These are phyloP conservation scores for Pitangus sulphuratus DNA, from an alignment of 2,797 vertebrate species.

Conservation along the genomic window DNA sequence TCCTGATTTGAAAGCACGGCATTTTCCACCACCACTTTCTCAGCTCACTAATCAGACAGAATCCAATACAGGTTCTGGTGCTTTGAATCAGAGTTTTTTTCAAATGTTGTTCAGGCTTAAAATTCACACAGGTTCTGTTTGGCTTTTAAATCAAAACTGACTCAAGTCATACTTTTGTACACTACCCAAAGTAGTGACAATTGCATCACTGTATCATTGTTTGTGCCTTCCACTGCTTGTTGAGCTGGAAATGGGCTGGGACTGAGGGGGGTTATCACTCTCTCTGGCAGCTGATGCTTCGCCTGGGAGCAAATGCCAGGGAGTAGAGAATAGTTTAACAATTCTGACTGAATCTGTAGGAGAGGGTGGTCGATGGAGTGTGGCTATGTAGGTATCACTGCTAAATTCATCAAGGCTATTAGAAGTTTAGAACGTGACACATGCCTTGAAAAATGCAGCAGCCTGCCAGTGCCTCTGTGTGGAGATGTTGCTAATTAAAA, in stretches of 20 bases:
- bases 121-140: background rate
- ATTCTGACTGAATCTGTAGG: background rate
- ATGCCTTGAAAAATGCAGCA: background rate
- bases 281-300: background rate
- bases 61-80: background rate
- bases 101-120: background rate
- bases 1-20: background rate
- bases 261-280: background rate
- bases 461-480: background rate
- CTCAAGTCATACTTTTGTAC: background rate
- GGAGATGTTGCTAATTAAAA: background rate
- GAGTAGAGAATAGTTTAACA: background rate
- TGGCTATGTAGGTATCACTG: background rate
- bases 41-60: background rate
- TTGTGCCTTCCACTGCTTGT: background rate
- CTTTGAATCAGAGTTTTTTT: background rate
- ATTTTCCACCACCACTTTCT: background rate
- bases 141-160: background rate
- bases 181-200: background rate
- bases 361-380: rapidly evolving
- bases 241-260: background rate
- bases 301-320: background rate
- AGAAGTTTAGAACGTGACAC: background rate
- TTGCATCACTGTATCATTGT: background rate
- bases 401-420: background rate